These are phyloP conservation scores for Proteles cristata DNA, from an alignment of 2,113 vertebrate genomes.

Conservation along the genomic window DNA sequence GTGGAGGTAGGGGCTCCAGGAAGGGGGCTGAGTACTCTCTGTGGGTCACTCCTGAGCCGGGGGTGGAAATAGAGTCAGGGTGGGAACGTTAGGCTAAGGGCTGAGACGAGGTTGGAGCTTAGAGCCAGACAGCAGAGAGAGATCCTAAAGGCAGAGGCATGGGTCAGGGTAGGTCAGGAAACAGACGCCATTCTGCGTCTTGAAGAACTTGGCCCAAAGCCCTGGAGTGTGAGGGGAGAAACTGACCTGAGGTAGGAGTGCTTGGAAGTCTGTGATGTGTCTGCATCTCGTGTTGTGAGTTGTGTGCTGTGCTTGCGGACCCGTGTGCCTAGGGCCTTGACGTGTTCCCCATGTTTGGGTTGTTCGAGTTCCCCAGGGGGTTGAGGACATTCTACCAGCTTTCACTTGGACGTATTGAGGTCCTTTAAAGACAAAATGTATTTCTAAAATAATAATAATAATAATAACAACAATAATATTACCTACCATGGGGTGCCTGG, in stretches of 20 bases:
- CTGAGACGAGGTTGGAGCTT: not conserved
- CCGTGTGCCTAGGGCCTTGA: not conserved
- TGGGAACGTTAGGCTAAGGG: not conserved
- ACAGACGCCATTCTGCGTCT: not conserved
- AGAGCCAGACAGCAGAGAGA: not conserved
- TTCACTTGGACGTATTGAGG: not conserved
- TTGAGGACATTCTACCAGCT: not conserved
- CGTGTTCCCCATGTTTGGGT: accelerated
- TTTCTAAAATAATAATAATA: not conserved
- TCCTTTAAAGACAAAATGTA: not conserved
- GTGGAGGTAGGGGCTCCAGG: not conserved
- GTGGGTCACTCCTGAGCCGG: not conserved
- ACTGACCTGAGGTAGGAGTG: not conserved
- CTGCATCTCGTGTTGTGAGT: not conserved
- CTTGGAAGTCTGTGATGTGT: not conserved
- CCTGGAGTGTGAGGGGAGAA: not conserved
- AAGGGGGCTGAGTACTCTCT: not conserved
- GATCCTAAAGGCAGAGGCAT: not conserved
- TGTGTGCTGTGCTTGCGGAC: not conserved
- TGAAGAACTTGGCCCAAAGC: not conserved
- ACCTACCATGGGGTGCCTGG: too few species aligned
- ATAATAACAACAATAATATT: too few species aligned
- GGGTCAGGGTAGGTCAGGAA: not conserved
- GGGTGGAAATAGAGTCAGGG: not conserved
- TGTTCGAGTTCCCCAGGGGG: not conserved